Percentiles rank a stretch among this genome's conserved stretches.
Conservation (phyloP, 2,113 vertebrate species). For the Pristiophorus japonicus region DNA sequence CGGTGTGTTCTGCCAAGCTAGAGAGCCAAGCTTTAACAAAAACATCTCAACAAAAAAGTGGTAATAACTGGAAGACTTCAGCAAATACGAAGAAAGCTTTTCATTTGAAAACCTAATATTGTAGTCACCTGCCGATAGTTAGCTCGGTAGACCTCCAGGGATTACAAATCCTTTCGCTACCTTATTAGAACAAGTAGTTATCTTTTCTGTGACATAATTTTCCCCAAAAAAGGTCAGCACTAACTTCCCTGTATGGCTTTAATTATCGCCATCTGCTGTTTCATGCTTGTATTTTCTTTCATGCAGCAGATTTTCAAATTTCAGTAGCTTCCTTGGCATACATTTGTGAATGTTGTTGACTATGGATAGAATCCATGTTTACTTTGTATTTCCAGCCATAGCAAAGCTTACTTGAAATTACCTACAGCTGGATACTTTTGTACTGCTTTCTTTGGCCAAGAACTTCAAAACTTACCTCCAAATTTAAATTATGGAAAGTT, state of each 20-base stretch:
- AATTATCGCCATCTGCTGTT: conserved; percentile 86
- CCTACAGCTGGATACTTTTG: conserved; percentile 79
- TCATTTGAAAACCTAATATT: conserved; percentile 15
- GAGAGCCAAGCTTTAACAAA: conserved; percentile 39
- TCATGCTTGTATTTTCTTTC: conserved; percentile 77
- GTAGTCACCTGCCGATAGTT: conserved; percentile 1
- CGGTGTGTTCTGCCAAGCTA: conserved; percentile 46
- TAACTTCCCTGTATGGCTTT: conserved; percentile 67
- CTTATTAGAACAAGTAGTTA: conserved; percentile 16
- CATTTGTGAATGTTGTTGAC: conserved; percentile 97
- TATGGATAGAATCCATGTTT: conserved; percentile 96
- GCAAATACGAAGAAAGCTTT: conserved; percentile 18
- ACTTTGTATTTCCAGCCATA: conserved; percentile 83
- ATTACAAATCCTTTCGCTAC: not conserved
- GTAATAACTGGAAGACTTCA: conserved; percentile 27
- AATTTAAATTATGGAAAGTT: conserved; percentile 77
- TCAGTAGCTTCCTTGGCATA: conserved; percentile 95
- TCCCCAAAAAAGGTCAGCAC: conserved; percentile 10
- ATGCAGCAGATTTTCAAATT: conserved; percentile 88
- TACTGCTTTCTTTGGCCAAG: conserved; percentile 75
- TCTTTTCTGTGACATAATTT: conserved; percentile 21
- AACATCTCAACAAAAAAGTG: conserved; percentile 22
- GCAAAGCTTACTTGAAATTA: conserved; percentile 79
- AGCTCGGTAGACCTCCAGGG: not conserved
- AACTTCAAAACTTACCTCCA: conserved; percentile 78